Percentiles rank a stretch among this genome's conserved stretches.
Evolutionary conservation across 2,113 vertebrate species (phyloP).

Genomic region (Hippoglossus stenolepis): DNA sequence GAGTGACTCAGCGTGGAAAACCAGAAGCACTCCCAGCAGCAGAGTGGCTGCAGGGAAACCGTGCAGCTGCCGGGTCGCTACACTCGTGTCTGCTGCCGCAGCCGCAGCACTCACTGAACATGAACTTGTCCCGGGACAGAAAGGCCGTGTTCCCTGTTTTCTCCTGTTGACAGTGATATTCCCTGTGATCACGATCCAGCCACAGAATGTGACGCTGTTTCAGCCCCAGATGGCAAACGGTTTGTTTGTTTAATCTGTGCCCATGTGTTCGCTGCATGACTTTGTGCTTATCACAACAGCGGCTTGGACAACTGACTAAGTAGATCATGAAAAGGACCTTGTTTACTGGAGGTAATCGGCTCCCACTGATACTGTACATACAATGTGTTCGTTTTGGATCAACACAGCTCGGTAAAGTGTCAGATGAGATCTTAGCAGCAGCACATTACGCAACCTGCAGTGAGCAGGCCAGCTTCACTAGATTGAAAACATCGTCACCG

Average conservation of each 20-base stretch:
- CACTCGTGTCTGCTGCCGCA: too few species aligned
- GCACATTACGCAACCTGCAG: slow-evolving; percentile 35
- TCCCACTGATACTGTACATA: background rate
- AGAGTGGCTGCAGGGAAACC: background rate
- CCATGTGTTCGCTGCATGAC: slow-evolving; percentile 16
- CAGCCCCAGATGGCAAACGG: slow-evolving; percentile 1
- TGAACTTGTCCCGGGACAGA: slow-evolving; percentile 7
- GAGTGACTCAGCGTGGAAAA: too few species aligned
- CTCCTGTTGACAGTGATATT: background rate
- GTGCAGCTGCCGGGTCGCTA: too few species aligned
- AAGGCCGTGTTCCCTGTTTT: slow-evolving; percentile 35
- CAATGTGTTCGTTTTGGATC: slow-evolving; percentile 18
- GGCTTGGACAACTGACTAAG: too few species aligned
- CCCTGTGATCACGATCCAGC: background rate
- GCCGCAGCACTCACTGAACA: too few species aligned
- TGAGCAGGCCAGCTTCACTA: slow-evolving; percentile 16
- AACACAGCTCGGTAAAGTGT: background rate
- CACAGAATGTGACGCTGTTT: slow-evolving; percentile 11
- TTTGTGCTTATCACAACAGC: background rate
- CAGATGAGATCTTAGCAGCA: slow-evolving; percentile 4
- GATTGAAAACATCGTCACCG: slow-evolving; percentile 19
- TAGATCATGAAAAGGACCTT: too few species aligned
- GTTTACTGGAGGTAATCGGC: background rate
- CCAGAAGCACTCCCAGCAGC: background rate
- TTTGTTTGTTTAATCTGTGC: slow-evolving; percentile 44